A percentile compares a stretch with the other conserved stretches of the same genome.
These are phyloP conservation scores for Diorhabda sublineata DNA, from an alignment of 1,140 invertebrate species.

Conservation along the genomic window DNA sequence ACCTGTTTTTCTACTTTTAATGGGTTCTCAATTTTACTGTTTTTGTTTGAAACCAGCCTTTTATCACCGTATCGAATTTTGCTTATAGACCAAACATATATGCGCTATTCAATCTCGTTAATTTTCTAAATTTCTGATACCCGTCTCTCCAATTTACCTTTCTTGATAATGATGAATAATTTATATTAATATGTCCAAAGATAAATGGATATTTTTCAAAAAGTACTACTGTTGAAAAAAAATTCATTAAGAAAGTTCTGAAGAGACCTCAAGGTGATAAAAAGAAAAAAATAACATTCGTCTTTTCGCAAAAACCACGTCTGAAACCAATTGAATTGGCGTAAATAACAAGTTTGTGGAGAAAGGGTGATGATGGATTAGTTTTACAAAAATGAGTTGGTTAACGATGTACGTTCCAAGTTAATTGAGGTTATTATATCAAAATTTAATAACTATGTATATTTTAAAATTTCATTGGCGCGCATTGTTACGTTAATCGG, in stretches of 20 bases:
- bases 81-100: too few species aligned
- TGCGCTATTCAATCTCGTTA: too few species aligned
- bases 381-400: neutral
- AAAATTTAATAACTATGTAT: too few species aligned
- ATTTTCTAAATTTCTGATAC: too few species aligned
- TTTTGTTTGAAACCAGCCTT: too few species aligned
- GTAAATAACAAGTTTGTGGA: constrained; percentile 2
- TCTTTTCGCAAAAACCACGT: neutral
- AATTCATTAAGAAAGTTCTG: neutral
- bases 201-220: constrained; percentile 3
- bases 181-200: neutral
- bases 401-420: neutral
- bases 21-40: too few species aligned
- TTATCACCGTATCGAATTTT: too few species aligned
- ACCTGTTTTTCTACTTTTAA: too few species aligned
- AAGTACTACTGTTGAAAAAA: neutral
- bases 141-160: too few species aligned
- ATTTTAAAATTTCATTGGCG: too few species aligned
- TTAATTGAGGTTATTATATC: neutral
- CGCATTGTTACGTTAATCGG: too few species aligned
- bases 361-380: neutral
- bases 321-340: constrained; percentile 1
- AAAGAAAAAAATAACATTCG: neutral
- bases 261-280: neutral
- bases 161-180: too few species aligned